Percentiles rank a stretch among this genome's conserved stretches.
phyloP scores from a whole-genome alignment of 2,888 invertebrate genomes.

The Drosophila conformis region DNA sequence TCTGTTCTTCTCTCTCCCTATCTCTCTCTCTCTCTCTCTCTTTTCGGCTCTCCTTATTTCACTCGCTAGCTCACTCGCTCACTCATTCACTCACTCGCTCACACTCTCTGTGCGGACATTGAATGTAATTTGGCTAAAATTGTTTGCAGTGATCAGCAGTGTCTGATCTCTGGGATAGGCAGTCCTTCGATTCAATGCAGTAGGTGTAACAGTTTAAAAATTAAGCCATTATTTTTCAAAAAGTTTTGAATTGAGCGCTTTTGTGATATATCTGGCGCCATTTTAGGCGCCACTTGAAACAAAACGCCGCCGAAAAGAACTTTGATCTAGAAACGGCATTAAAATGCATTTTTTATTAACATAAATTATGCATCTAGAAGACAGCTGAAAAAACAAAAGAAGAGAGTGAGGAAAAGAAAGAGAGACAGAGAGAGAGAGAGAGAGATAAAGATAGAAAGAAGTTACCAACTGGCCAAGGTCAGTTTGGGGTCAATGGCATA shows the following conservation, averaged over 20 bases:
- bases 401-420: neutral
- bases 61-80: slow-evolving; percentile 5
- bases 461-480: slow-evolving; percentile 59
- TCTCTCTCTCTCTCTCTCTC: slow-evolving; percentile 8
- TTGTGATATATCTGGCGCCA: slow-evolving; percentile 63
- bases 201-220: slow-evolving; percentile 68
- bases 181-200: slow-evolving; percentile 38
- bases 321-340: slow-evolving; percentile 56
- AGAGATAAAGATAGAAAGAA: neutral
- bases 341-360: slow-evolving; percentile 62
- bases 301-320: slow-evolving; percentile 44
- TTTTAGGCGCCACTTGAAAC: slow-evolving; percentile 77
- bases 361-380: slow-evolving; percentile 63
- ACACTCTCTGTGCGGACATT: slow-evolving; percentile 17
- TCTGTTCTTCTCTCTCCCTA: slow-evolving; percentile 26
- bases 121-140: slow-evolving; percentile 83
- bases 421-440: slow-evolving; percentile 8
- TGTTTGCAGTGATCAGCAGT: slow-evolving; percentile 68
- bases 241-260: neutral
- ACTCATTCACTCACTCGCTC: slow-evolving; percentile 7
- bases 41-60: slow-evolving; percentile 15
- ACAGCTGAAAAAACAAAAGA: slow-evolving; percentile 16
- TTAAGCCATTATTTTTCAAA: slow-evolving; percentile 78
- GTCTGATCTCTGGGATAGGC: slow-evolving; percentile 58
- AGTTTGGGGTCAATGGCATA: slow-evolving; percentile 69